A percentile compares a stretch with the other conserved stretches of the same genome.
phyloP scores from a whole-genome alignment of 2,113 vertebrate species.

The Cardinalis cardinalis region DNA sequence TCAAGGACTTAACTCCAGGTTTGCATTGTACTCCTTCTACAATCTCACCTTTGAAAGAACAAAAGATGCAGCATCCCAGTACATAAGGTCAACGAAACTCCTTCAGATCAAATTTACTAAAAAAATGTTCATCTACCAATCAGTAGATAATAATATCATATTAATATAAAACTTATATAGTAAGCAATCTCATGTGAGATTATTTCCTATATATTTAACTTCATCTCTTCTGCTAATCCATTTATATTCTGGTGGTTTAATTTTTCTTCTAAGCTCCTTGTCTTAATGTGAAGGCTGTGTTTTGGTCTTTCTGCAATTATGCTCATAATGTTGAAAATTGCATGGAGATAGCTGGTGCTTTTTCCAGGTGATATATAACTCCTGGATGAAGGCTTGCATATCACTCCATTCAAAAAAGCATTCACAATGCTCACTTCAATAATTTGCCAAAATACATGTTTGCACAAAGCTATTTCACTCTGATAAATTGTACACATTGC shows the following conservation, averaged over 20 bases:
- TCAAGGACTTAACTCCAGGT: background rate
- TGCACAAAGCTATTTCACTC: conserved; percentile 45
- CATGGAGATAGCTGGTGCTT: conserved; percentile 1
- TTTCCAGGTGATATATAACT: conserved; percentile 57
- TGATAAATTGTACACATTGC: conserved; percentile 38
- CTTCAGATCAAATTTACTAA: background rate
- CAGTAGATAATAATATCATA: background rate
- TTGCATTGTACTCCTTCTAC: background rate
- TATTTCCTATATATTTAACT: conserved; percentile 8
- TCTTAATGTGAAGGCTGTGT: conserved; percentile 65
- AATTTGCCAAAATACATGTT: conserved; percentile 46
- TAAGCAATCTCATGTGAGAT: background rate
- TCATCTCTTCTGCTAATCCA: conserved; percentile 19
- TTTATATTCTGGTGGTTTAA: conserved; percentile 47
- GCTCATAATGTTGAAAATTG: conserved; percentile 7
- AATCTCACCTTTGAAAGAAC: background rate
- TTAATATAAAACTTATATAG: background rate
- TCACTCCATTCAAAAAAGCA: conserved; percentile 46
- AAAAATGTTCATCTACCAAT: background rate
- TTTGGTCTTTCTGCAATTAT: conserved; percentile 63
- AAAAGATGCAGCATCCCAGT: background rate
- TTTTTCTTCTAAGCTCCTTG: conserved; percentile 45
- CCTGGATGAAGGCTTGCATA: conserved; percentile 32
- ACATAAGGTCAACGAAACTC: background rate
- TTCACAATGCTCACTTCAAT: conserved; percentile 56